Base-by-base conservation (phyloP, 2,888 invertebrate species). In the Pseudanteris insignis region DNA sequence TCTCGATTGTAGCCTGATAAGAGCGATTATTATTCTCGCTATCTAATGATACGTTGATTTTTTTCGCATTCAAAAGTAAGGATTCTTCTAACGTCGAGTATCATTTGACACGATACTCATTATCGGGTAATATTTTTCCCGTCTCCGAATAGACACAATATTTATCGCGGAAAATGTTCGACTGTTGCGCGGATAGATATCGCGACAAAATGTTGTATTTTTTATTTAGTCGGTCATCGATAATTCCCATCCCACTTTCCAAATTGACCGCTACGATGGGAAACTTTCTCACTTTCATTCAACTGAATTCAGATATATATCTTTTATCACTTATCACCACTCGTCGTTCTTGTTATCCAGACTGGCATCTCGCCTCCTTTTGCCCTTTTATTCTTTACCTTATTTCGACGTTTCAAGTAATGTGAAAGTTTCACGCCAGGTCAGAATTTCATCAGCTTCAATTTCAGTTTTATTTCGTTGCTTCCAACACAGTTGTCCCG, bases 271-370 rank as follows among this genome's bases (percentile, higher is more conserved):
- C n/a, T 21, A 30, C 24, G 26, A 33, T 12, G 48, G 29, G 38
- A 55, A 61, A 43, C 26, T 54, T 50, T 40, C 25, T 24, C 24
- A 28, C 29, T 18, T n/a, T n/a, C n/a, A n/a, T n/a, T n/a, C n/a
- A 15, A 9, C 26, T 33, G 24, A 25, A 24, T 38, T 36, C 26
- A 28, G 18, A 43, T 36, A 41, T 18, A 33, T 36, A 57, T 51
- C 43, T 48, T 53, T 62, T 62, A 53, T 57, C 53, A 62, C 34
- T 62, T 57, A 55, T 57, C 62, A 47, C 30, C 14, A 32, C 46
- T 51, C 47, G 46, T 55, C 50, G 34, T 41, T 24, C 30, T 13
- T 10, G 30, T 25, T 48, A 54, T 60, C 48, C 12, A 9, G 18
- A 36, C 29, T 48, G 38, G 28, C 48, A 50, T 54, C 40, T 48